Base-by-base conservation (phyloP, 2,113 vertebrate genomes). In the Hucho hucho region DNA sequence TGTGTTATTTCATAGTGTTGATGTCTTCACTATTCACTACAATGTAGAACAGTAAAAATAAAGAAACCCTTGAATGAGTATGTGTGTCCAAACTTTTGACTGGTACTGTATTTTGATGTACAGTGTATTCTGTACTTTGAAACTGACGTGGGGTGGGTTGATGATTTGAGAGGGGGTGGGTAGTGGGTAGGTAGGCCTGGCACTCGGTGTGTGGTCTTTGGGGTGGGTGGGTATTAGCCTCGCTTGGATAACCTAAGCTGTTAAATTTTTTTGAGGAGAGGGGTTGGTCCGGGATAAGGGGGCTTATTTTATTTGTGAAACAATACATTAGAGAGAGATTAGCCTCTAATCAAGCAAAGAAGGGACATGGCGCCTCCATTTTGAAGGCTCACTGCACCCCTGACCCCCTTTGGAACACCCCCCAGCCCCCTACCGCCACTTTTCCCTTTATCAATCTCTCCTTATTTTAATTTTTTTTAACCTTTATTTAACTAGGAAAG, bases 201-300 rank as follows among this genome's bases (percentile, higher is more conserved):
- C 26, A 92, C 92, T 92, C 77, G 86, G 87, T 94, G 94, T 95
- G 94, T 94, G 93, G 93, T 94, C 91, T 79, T 65, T 84, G 87
- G 89, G 90, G 89, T 71, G 78, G 73, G 76, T 86, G 87, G 82
- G 83, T 73, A 86, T 90, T 93, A 90, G 93, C 86, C 79, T 91
- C 91, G 94, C 79, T 92, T 94, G 92, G 91, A 89, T 95, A 95
- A 94, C 93, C 93, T 91, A 88, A 93, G 92, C 87, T 74, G 69
- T 83, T 91, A 77, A 88, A 86, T 83, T 83, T 84, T 87, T 12
- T 32, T 32, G 6, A 20, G 43, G 67, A 32, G 70, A 74, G 74
- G 73, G 29, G 76, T 75, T 70, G 53, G 37, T 29, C 64, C 73
- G 71, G 67, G 63, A 43, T 49, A 69, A 81, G 83, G 90, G 76